phyloP scores from a whole-genome alignment of 2,888 invertebrate genomes.

The Antheraea assamensis region DNA sequence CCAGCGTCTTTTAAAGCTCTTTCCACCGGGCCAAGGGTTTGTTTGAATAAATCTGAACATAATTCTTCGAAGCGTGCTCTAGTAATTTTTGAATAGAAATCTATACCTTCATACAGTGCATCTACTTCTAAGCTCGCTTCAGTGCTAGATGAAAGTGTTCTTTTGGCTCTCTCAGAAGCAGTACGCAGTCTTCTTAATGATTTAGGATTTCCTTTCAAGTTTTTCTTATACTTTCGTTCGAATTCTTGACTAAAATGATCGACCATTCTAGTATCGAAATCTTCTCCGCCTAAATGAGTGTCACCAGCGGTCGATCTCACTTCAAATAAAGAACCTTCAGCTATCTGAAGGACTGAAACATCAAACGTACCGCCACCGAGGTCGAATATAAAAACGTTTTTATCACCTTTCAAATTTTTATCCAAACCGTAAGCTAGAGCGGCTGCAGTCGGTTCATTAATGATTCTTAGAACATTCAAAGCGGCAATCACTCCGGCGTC shows the following conservation, averaged over 20 bases:
- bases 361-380: constrained; percentile 96
- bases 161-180: constrained; percentile 91
- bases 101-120: constrained; percentile 93
- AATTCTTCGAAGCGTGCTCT: constrained; percentile 95
- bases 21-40: constrained; percentile 92
- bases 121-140: constrained; percentile 94
- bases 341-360: constrained; percentile 94
- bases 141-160: constrained; percentile 89
- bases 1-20: constrained; percentile 91
- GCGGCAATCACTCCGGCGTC: constrained; percentile 94
- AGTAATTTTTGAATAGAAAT: constrained; percentile 94
- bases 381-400: constrained; percentile 89
- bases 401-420: constrained; percentile 88
- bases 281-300: constrained; percentile 90
- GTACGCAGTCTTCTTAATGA: constrained; percentile 92
- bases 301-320: constrained; percentile 91
- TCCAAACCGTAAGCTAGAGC: constrained; percentile 93
- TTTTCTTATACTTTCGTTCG: constrained; percentile 87
- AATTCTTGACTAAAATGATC: constrained; percentile 91
- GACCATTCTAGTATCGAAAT: constrained; percentile 91
- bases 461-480: constrained; percentile 93
- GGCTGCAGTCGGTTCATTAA: constrained; percentile 95
- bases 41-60: constrained; percentile 89
- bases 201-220: constrained; percentile 86
- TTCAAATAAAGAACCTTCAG: constrained; percentile 92